A percentile compares a stretch with the other conserved stretches of the same genome.
Conservation (phyloP, 2,888 invertebrate genomes). For the Diarsia rubi region DNA sequence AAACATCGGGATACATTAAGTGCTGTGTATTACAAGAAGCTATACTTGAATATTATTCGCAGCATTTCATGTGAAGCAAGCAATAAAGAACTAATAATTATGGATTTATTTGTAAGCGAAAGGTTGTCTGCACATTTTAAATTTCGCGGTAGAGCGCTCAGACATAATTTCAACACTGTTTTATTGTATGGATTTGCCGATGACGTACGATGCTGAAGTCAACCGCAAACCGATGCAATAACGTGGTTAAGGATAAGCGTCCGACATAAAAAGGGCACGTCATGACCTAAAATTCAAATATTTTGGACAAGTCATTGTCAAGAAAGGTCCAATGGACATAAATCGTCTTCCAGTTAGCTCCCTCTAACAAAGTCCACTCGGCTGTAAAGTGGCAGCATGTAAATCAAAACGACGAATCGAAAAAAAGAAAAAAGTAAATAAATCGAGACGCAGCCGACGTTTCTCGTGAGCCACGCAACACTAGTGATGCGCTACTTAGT, state of each 20-base stretch:
- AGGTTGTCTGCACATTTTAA: slow-evolving; percentile 66
- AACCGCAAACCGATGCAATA: slow-evolving; percentile 76
- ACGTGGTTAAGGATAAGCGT: slow-evolving; percentile 72
- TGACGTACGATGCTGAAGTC: slow-evolving; percentile 58
- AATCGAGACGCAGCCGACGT: slow-evolving; percentile 80
- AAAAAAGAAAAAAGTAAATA: slow-evolving; percentile 84
- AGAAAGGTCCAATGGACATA: slow-evolving; percentile 81
- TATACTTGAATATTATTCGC: slow-evolving; percentile 6
- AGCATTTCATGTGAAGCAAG: slow-evolving; percentile 27
- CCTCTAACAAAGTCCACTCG: slow-evolving; percentile 87
- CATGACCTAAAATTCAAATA: slow-evolving; percentile 86
- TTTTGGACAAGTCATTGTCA: slow-evolving; percentile 86
- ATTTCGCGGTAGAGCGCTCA: slow-evolving; percentile 65
- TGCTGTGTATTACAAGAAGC: slow-evolving; percentile 19
- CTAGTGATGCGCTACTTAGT: slow-evolving; percentile 74
- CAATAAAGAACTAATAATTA: slow-evolving; percentile 45
- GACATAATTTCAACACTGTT: slow-evolving; percentile 62
- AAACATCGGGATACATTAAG: neutral
- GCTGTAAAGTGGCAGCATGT: slow-evolving; percentile 88
- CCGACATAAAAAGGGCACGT: slow-evolving; percentile 77
- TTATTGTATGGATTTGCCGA: slow-evolving; percentile 56
- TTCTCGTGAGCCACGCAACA: slow-evolving; percentile 77
- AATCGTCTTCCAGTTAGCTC: slow-evolving; percentile 87
- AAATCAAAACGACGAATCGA: slow-evolving; percentile 89
- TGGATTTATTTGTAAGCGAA: slow-evolving; percentile 58